Percentiles rank a stretch among this genome's conserved stretches.
Evolutionary conservation across 23 tunicate genomes (phyloP).

Genomic region (Ciona savignyi): DNA sequence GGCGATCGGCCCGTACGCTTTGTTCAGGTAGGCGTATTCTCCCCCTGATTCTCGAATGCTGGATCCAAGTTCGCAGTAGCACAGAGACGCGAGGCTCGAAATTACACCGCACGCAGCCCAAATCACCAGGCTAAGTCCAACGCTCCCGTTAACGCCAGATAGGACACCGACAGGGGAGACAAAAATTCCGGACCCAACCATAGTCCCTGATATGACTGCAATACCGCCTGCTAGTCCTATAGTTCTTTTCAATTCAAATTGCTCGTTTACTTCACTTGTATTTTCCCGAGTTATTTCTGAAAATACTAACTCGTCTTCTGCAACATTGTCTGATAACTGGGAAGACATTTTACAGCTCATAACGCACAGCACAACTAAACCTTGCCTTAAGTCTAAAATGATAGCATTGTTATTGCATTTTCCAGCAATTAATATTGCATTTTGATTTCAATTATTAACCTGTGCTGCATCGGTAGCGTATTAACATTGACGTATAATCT

Average conservation of each 20-base stretch:
- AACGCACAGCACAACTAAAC: no score
- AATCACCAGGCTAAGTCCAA: conserved; percentile 65
- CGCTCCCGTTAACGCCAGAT: conserved; percentile 52
- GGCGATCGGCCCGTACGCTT: conserved; percentile 38
- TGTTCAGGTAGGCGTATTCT: conserved; percentile 30
- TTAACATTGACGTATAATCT: no score
- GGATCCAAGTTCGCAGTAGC: conserved; percentile 70
- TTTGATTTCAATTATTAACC: no score
- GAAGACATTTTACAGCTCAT: no score
- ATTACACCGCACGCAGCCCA: conserved; percentile 79
- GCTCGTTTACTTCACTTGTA: no score
- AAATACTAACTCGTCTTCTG: no score
- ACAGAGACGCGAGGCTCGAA: conserved; percentile 41
- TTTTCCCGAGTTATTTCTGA: no score
- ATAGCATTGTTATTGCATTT: no score
- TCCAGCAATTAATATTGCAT: no score
- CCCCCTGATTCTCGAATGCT: conserved; percentile 43
- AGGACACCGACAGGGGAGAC: conserved; percentile 72
- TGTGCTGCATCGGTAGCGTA: no score
- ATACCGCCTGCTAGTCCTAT: conserved; percentile 42
- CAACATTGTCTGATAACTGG: no score
- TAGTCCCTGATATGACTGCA: conserved; percentile 47
- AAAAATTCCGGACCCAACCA: conserved; percentile 91
- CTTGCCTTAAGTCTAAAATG: no score
- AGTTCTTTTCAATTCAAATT: conserved; percentile 46